phyloP scores from a whole-genome alignment of 2,797 vertebrate species.

The Falco biarmicus region DNA sequence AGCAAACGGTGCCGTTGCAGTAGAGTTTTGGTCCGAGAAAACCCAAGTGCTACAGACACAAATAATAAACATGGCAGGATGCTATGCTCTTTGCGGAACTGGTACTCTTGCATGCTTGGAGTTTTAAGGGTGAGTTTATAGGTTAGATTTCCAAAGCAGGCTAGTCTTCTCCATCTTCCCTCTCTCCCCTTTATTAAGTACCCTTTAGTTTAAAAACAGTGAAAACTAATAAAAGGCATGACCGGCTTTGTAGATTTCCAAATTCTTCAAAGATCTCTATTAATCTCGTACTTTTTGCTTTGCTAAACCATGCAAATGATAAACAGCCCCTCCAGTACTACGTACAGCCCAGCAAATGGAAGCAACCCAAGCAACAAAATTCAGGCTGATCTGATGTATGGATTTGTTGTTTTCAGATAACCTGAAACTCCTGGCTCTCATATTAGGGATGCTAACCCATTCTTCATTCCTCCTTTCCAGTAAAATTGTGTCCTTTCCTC shows the following conservation, averaged over 20 bases:
- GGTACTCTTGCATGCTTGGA: not conserved
- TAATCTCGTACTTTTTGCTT: not conserved
- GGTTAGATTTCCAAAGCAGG: not conserved
- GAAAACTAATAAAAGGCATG: not conserved
- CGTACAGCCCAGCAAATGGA: not conserved
- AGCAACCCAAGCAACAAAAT: not conserved
- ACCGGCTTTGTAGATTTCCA: not conserved
- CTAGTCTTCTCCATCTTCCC: not conserved
- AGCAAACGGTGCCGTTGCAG: accelerated
- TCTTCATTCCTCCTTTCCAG: not conserved
- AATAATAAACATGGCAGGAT: not conserved
- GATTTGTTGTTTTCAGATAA: not conserved
- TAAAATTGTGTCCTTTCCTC: not conserved
- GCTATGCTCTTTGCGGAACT: not conserved
- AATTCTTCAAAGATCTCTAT: not conserved
- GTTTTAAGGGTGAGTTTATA: not conserved
- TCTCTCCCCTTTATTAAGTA: not conserved
- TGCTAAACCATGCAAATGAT: not conserved
- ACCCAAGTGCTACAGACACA: not conserved
- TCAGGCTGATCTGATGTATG: not conserved
- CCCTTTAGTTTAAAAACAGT: accelerated
- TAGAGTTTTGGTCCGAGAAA: not conserved
- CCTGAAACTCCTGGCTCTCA: not conserved
- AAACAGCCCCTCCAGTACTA: not conserved
- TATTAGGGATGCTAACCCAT: not conserved